phyloP scores from a whole-genome alignment of 2,797 vertebrate species.

The Toxotes lorentzi region DNA sequence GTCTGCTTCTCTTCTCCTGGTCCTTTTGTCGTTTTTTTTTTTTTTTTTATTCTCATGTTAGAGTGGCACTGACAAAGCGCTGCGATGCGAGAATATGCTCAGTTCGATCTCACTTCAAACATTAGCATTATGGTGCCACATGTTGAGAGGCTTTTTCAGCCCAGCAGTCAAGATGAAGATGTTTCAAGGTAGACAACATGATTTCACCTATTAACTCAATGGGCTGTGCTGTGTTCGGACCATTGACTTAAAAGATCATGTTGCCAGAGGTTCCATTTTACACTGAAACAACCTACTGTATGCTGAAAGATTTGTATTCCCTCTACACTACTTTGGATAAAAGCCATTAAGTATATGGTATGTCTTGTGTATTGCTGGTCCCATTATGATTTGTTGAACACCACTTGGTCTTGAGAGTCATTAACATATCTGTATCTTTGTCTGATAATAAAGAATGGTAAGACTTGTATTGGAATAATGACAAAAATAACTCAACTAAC shows the following conservation, averaged over 20 bases:
- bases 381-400: slow-evolving; percentile 1
- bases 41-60: slow-evolving; percentile 30
- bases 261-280: slow-evolving; percentile 36
- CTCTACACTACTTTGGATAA: slow-evolving; percentile 8
- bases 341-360: slow-evolving; percentile 27
- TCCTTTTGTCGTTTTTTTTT: slow-evolving; percentile 27
- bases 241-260: slow-evolving; percentile 55
- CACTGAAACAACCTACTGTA: slow-evolving; percentile 13
- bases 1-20: slow-evolving; percentile 19
- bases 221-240: slow-evolving; percentile 40
- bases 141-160: slow-evolving; percentile 38
- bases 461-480: neutral
- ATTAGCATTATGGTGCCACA: slow-evolving; percentile 10
- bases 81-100: slow-evolving; percentile 20
- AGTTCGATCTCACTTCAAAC: slow-evolving; percentile 36
- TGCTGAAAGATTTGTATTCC: slow-evolving; percentile 13
- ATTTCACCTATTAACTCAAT: slow-evolving; percentile 64
- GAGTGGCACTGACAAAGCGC: slow-evolving; percentile 21
- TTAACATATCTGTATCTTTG: neutral
- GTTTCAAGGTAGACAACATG: slow-evolving; percentile 49
- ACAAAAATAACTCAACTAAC: neutral
- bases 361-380: neutral
- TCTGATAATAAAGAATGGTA: neutral
- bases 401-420: slow-evolving; percentile 16
- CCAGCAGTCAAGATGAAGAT: slow-evolving; percentile 40